A percentile compares a stretch with the other conserved stretches of the same genome.
Conservation (phyloP, 2,888 invertebrate species). For the Drosophila barbarae region DNA sequence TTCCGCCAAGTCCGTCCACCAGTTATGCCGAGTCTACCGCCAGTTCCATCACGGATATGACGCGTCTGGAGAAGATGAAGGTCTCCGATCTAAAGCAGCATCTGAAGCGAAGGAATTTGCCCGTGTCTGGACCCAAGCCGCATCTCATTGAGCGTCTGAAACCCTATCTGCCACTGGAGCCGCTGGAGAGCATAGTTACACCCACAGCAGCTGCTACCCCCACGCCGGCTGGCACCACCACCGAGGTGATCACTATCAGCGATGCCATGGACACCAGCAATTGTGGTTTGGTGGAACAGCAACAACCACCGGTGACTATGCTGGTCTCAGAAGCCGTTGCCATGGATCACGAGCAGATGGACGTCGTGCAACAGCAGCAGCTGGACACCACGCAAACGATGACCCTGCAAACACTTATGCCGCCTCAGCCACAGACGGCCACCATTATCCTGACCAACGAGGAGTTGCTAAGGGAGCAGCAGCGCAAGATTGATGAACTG, state of each 20-base stretch:
- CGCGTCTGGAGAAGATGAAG: conserved; percentile 96
- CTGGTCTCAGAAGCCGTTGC: conserved; percentile 44
- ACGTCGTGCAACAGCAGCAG: conserved; percentile 74
- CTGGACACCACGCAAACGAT: conserved; percentile 76
- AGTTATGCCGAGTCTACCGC: conserved; percentile 77
- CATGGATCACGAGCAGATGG: conserved; percentile 79
- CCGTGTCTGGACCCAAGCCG: conserved; percentile 97
- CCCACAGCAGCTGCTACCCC: conserved; percentile 35
- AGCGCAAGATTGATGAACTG: conserved; percentile 91
- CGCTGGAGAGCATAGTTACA: conserved; percentile 76
- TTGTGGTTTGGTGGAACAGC: conserved; percentile 51
- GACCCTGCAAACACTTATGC: conserved; percentile 70
- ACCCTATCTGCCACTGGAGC: conserved; percentile 82
- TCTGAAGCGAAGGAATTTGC: conserved; percentile 94
- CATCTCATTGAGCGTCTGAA: conserved; percentile 95
- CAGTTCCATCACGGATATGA: conserved; percentile 76
- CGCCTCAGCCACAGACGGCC: conserved; percentile 77
- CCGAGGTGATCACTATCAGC: conserved; percentile 61
- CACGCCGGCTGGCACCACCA: conserved; percentile 11
- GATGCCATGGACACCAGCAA: conserved; percentile 76
- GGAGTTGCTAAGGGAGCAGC: conserved; percentile 90
- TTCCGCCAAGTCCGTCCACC: conserved; percentile 79
- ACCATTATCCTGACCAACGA: conserved; percentile 81
- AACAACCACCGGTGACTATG: conserved; percentile 63
- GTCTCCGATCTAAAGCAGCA: conserved; percentile 96